These are phyloP conservation scores for Drosophila ercepeae DNA, from an alignment of 1,140 invertebrate species.

Conservation along the genomic window DNA sequence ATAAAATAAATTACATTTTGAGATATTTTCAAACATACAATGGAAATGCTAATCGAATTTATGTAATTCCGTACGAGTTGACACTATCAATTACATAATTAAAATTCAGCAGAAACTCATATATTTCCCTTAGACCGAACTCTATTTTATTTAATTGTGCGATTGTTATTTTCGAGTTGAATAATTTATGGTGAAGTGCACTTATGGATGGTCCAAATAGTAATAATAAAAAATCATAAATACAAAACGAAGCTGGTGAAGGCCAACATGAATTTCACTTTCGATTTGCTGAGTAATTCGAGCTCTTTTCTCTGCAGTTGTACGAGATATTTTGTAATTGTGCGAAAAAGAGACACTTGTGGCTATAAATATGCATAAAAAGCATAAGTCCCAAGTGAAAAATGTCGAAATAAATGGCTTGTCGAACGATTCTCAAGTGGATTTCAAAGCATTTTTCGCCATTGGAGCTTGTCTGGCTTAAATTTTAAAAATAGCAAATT, in stretches of 20 bases:
- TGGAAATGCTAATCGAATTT: background rate
- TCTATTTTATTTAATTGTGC: constrained; percentile 32
- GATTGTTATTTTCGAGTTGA: constrained; percentile 39
- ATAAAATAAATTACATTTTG: background rate
- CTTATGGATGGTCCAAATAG: constrained; percentile 25
- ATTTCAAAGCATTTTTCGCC: constrained; percentile 6
- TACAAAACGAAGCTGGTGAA: constrained; percentile 24
- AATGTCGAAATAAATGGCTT: constrained; percentile 27
- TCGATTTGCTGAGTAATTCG: constrained; percentile 39
- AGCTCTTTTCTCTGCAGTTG: constrained; percentile 34
- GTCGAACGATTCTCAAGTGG: constrained; percentile 33
- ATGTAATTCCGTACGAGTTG: background rate
- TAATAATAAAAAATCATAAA: background rate
- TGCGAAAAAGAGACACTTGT: constrained; percentile 48
- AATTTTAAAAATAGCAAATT: constrained; percentile 4
- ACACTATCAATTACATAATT: constrained; percentile 8
- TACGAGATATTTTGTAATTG: constrained; percentile 42
- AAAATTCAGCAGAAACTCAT: background rate
- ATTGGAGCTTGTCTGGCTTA: constrained; percentile 8
- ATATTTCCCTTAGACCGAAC: constrained; percentile 3
- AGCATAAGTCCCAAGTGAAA: constrained; percentile 11
- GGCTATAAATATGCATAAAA: constrained; percentile 38
- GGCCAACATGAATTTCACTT: constrained; percentile 59
- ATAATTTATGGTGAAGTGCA: constrained; percentile 42
- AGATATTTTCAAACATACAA: background rate